These are phyloP conservation scores for Oligia latruncula DNA, from an alignment of 2,888 invertebrate species.

Conservation along the genomic window DNA sequence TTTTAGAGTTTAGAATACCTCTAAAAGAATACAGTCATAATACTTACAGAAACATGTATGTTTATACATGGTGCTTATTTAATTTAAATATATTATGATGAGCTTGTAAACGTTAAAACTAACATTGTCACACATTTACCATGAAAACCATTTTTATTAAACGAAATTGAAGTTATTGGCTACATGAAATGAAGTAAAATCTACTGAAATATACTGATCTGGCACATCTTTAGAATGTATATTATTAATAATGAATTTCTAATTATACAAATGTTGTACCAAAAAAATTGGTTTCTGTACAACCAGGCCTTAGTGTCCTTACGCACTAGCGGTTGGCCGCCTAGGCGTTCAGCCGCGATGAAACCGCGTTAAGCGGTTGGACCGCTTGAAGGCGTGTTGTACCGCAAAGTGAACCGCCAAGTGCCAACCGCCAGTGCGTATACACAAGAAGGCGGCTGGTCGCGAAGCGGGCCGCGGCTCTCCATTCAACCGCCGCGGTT, in stretches of 20 bases:
- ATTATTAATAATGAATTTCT: no score
- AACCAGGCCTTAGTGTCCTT: neutral
- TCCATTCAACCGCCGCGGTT: no score
- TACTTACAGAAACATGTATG: conserved; percentile 62
- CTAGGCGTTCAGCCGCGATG: no score
- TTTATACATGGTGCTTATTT: conserved; percentile 65
- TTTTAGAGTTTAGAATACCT: conserved; percentile 73
- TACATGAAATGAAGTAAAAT: neutral
- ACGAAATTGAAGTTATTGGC: neutral
- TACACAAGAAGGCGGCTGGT: no score
- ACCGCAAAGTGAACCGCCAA: no score
- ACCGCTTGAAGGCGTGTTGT: no score
- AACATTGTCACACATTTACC: conserved; percentile 6
- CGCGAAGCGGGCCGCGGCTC: no score
- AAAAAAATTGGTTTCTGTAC: conserved; percentile 3
- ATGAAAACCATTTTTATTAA: neutral
- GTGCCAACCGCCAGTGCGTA: no score
- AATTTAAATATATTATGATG: conserved; percentile 60
- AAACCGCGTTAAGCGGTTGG: no score
- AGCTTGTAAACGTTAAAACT: conserved; percentile 63
- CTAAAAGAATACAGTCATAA: conserved; percentile 67
- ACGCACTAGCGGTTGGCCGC: no score
- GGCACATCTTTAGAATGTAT: neutral
- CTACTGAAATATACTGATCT: neutral
- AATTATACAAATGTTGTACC: neutral